Conservation (phyloP, 2,888 invertebrate genomes). For the Stenurella melanura region DNA sequence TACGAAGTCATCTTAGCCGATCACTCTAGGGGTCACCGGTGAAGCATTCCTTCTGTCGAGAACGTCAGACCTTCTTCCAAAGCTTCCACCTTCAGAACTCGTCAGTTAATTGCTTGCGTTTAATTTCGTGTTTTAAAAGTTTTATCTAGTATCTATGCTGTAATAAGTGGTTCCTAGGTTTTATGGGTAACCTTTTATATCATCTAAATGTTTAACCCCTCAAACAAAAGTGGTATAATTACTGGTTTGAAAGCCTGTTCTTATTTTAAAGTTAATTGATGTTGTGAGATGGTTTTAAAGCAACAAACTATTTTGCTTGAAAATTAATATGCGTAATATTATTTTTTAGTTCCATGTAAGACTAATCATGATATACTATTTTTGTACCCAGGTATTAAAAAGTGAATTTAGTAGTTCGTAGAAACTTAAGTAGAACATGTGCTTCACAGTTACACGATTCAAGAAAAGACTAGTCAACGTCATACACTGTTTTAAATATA, state of each 20-base stretch:
- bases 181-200: constrained; percentile 2
- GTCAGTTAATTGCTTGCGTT: constrained; percentile 44
- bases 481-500: too few species aligned
- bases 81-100: constrained; percentile 16
- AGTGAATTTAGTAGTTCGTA: too few species aligned
- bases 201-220: constrained; percentile 5
- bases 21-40: constrained; percentile 39
- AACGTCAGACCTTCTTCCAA: constrained; percentile 44
- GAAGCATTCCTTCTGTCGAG: constrained; percentile 45
- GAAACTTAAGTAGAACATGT: too few species aligned
- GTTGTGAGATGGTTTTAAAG: neutral
- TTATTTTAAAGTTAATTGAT: constrained; percentile 4
- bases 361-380: neutral
- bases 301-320: neutral
- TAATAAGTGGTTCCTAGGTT: constrained; percentile 19
- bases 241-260: constrained; percentile 1
- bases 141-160: constrained; percentile 41
- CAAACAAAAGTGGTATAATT: constrained; percentile 11
- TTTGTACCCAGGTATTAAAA: too few species aligned
- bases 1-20: constrained; percentile 36
- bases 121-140: constrained; percentile 44
- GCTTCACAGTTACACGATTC: too few species aligned
- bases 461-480: too few species aligned
- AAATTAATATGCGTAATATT: neutral
- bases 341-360: neutral